Percentiles rank a stretch among this genome's conserved stretches.
Evolutionary conservation across 1,140 invertebrate genomes (phyloP).

Genomic region (Cherax destructor): DNA sequence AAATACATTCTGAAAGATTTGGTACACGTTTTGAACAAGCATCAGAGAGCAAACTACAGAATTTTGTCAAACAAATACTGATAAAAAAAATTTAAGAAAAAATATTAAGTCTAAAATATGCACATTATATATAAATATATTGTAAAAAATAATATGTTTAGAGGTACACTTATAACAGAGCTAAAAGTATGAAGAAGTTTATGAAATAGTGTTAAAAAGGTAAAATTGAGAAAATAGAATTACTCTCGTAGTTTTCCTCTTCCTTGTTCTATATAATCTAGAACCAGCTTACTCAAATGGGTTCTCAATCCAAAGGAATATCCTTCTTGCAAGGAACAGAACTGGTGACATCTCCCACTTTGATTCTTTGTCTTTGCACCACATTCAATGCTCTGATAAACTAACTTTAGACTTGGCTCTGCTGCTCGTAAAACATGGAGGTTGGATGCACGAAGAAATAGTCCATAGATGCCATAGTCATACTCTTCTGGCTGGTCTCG

Average conservation of each 20-base stretch:
- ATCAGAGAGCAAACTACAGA: too few relatives aligned
- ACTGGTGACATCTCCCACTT: neutral
- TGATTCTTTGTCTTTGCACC: neutral
- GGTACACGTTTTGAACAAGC: too few relatives aligned
- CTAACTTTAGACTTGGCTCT: conserved; percentile 48
- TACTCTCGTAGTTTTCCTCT: neutral
- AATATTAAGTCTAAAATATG: too few relatives aligned
- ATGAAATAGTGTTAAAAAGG: too few relatives aligned
- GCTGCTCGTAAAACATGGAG: conserved; percentile 48
- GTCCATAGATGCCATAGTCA: conserved; percentile 45
- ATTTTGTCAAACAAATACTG: too few relatives aligned
- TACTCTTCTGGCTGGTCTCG: conserved; percentile 39
- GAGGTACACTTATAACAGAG: too few relatives aligned
- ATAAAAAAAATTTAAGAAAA: too few relatives aligned
- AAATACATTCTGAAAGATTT: too few relatives aligned
- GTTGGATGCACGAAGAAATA: conserved; percentile 45
- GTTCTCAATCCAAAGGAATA: conserved; percentile 36
- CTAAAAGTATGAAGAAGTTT: too few relatives aligned
- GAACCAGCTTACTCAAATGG: conserved; percentile 48
- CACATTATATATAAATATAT: too few relatives aligned
- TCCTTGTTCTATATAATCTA: conserved; percentile 41
- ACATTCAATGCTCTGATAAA: conserved; percentile 32
- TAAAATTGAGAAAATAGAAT: too few relatives aligned
- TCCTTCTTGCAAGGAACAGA: conserved; percentile 42
- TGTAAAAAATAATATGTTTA: too few relatives aligned